These are phyloP conservation scores for Raja brachyura DNA, from an alignment of 2,113 vertebrate species.

Conservation along the genomic window DNA sequence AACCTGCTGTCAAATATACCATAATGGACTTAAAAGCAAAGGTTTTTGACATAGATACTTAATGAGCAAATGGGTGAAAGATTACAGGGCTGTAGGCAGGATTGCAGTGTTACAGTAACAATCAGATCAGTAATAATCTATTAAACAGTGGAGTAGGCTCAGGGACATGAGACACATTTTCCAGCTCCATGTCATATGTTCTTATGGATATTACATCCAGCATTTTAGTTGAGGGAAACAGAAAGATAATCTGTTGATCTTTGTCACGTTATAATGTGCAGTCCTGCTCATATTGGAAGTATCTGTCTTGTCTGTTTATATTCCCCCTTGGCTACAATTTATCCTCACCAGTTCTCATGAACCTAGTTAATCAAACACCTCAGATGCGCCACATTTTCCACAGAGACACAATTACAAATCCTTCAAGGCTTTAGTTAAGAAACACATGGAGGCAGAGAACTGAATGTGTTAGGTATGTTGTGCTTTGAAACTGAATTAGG, in stretches of 20 bases:
- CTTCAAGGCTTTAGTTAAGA: not conserved
- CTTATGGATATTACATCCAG: too few species aligned
- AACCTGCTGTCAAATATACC: not conserved
- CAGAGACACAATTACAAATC: slow-evolving; percentile 7
- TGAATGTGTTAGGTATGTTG: not conserved
- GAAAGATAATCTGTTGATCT: not conserved
- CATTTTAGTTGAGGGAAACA: not conserved
- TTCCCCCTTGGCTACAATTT: not conserved
- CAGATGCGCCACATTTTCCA: not conserved
- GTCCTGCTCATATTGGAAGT: not conserved
- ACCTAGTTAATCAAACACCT: not conserved
- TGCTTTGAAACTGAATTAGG: not conserved
- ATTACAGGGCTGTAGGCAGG: too few species aligned
- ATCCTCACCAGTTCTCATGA: not conserved
- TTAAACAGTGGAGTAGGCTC: too few species aligned
- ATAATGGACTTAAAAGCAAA: not conserved
- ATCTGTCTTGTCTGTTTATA: not conserved
- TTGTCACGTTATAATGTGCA: not conserved
- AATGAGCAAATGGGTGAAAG: too few species aligned
- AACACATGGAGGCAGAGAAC: not conserved
- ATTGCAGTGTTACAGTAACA: too few species aligned
- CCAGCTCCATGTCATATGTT: too few species aligned
- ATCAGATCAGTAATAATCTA: too few species aligned
- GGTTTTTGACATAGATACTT: too few species aligned
- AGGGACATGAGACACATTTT: too few species aligned